These are phyloP conservation scores for Limonius californicus DNA, from an alignment of 1,140 invertebrate genomes.

Conservation along the genomic window DNA sequence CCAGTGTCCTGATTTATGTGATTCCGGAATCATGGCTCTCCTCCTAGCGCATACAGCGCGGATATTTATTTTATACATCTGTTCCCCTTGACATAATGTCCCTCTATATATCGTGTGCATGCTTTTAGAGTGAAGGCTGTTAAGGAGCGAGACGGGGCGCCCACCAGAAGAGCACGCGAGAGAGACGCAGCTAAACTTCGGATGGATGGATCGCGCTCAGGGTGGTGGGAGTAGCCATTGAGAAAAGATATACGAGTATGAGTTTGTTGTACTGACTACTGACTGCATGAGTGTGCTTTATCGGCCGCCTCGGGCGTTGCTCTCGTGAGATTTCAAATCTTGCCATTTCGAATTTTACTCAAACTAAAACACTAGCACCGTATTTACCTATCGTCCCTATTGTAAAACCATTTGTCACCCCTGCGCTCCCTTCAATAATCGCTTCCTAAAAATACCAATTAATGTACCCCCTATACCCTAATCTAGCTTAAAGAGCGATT, in stretches of 20 bases:
- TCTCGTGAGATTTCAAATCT: slow-evolving; percentile 15
- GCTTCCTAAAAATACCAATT: too few species aligned
- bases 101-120: slow-evolving; percentile 51
- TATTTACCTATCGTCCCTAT: too few species aligned
- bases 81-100: slow-evolving; percentile 52
- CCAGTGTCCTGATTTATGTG: slow-evolving; percentile 48
- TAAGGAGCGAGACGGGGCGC: slow-evolving; percentile 43
- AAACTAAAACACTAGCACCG: neutral
- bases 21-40: slow-evolving; percentile 51
- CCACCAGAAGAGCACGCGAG: slow-evolving; percentile 24
- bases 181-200: slow-evolving; percentile 27
- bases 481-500: too few species aligned
- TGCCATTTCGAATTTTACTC: slow-evolving; percentile 7
- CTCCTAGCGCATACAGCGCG: slow-evolving; percentile 45
- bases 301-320: slow-evolving; percentile 29
- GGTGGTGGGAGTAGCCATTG: slow-evolving; percentile 42
- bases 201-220: slow-evolving; percentile 35
- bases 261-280: slow-evolving; percentile 47
- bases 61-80: slow-evolving; percentile 54
- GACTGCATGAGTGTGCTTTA: slow-evolving; percentile 36
- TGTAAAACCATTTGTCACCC: too few species aligned
- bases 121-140: slow-evolving; percentile 51
- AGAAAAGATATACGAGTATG: slow-evolving; percentile 47
- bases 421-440: too few species aligned
- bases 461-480: too few species aligned